Evolutionary conservation across 1,140 invertebrate genomes (phyloP), one percentile per base, ranked within the genome.

Genomic region (Papilio polyxenes): DNA sequence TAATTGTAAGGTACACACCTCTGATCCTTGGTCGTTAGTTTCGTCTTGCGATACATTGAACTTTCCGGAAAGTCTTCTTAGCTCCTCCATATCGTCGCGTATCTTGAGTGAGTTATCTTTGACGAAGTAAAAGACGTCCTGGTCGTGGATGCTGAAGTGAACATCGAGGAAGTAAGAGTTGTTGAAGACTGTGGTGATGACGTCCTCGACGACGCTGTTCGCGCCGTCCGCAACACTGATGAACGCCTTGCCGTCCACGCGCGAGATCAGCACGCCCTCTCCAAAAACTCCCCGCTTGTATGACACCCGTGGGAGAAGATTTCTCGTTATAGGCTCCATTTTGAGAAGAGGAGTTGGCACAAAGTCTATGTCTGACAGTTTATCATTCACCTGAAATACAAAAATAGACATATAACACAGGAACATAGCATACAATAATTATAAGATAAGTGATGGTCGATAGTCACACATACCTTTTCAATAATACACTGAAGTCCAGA

Each of bases 61-160:
- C 95, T 98, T 97, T 13, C 97, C 97, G 4, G 98, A 98, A 2
- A 98, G 94, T 48, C 98, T 95, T 77, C 97, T 95, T 23, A 99
- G 94, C 85, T 98, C 97, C 84, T 98, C 97, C 95, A 98, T 96
- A 89, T 99, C 98, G 86, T 98, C 98, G 48, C 97, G 95, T 40
- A 98, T 96, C 92, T 98, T 98, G 48, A 98, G 90, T 0, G 97
- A 96, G 88, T 98, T 98, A 86, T 98, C 97, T 92, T 99, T 99
- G 1, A 99, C 97, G 93, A 99, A 99, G 89, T 99, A 99, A 94
- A 99, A 98, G 0, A 98, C 97, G 87, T 99, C 98, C 95, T 98
- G 96, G 92, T 98, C 98, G 87, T 98, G 98, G 59, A 98, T 98
- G 84, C 97, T 98, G 87, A 98, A 98, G 92, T 98, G 97, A 0